phyloP scores from a whole-genome alignment of 2,888 invertebrate genomes.

The Exephanes ischioxanthus region DNA sequence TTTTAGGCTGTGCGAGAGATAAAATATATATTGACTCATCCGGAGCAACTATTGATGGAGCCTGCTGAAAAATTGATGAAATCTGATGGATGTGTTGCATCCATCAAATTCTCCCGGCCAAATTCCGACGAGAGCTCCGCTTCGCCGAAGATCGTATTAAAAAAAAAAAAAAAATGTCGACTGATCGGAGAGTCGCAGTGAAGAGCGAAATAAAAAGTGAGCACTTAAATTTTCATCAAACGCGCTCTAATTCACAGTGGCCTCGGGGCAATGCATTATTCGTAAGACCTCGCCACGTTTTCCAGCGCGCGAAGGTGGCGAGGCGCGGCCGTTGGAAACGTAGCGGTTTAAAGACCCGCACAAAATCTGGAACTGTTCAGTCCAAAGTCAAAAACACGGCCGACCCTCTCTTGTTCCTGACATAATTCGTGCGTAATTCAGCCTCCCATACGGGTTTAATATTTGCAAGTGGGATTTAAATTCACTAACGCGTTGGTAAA shows the following conservation, averaged over 20 bases:
- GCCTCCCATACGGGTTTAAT: constrained; percentile 62
- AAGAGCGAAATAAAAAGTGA: constrained; percentile 9
- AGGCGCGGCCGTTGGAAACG: constrained; percentile 48
- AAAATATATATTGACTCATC: no score
- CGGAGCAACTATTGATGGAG: no score
- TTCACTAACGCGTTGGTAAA: constrained; percentile 64
- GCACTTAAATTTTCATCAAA: constrained; percentile 45
- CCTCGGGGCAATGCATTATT: constrained; percentile 61
- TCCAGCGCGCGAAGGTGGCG: constrained; percentile 18
- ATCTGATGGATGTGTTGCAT: not conserved
- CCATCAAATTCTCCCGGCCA: not conserved
- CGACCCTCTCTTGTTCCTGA: constrained; percentile 26
- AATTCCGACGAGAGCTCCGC: not conserved
- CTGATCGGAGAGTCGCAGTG: constrained; percentile 12
- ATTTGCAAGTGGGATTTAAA: constrained; percentile 74
- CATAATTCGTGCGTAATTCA: constrained; percentile 65
- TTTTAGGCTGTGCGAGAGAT: not conserved
- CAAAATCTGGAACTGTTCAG: constrained; percentile 25
- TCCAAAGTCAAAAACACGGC: constrained; percentile 29
- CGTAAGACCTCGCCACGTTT: constrained; percentile 50
- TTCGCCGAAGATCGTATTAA: not conserved
- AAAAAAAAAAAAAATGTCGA: not conserved
- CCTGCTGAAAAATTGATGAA: not conserved
- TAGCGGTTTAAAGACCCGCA: constrained; percentile 51
- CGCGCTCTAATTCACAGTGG: constrained; percentile 55